Evolutionary conservation across 1,140 invertebrate genomes (phyloP).

Genomic region (Calliphora vicina): DNA sequence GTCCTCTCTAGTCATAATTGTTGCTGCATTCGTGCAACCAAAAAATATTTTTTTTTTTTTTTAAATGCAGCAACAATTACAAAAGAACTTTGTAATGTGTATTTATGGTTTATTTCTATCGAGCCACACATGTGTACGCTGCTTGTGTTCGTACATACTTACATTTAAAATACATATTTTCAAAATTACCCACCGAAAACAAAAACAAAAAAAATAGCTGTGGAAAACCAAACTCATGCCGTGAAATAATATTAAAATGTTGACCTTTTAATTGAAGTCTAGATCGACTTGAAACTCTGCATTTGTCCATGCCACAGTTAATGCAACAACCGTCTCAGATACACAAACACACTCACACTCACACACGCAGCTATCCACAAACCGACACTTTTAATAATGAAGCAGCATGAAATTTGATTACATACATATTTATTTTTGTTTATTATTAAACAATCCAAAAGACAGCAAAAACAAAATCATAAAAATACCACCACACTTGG

Average conservation of each 20-base stretch:
- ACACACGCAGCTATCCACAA: neutral
- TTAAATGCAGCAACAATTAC: neutral
- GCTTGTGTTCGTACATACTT: neutral
- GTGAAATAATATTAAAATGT: conserved; percentile 22
- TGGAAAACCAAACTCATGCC: neutral
- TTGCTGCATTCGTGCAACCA: neutral
- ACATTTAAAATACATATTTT: too few relatives aligned
- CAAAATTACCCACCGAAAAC: neutral
- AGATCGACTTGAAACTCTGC: neutral
- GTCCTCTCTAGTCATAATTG: neutral
- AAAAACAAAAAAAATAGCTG: neutral
- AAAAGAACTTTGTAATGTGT: neutral
- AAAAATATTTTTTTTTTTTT: neutral
- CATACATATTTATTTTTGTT: neutral
- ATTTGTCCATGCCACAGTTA: neutral
- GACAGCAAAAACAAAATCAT: neutral
- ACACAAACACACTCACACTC: too few relatives aligned
- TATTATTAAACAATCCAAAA: neutral
- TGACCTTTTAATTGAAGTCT: conserved; percentile 30
- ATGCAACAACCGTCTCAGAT: too few relatives aligned
- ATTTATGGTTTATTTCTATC: neutral
- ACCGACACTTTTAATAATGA: conserved; percentile 12
- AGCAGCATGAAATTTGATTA: conserved; percentile 12
- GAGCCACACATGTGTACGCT: neutral
- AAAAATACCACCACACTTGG: neutral